These are phyloP conservation scores for Lacerta agilis DNA, from an alignment of 2,797 vertebrate species.

Conservation along the genomic window DNA sequence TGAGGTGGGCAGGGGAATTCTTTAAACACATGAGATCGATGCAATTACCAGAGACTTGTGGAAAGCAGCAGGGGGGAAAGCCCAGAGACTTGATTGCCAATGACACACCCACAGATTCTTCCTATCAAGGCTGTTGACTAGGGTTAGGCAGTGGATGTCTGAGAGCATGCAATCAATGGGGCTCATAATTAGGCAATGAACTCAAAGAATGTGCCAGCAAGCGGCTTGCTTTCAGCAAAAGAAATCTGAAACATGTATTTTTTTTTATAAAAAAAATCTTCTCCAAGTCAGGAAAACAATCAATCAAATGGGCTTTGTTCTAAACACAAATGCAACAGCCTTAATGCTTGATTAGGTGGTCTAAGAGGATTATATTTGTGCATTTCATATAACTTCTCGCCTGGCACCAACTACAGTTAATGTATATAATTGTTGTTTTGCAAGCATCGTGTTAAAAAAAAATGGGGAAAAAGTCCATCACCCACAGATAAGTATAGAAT, in stretches of 20 bases:
- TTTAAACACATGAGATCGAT: not conserved
- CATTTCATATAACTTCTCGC: conserved; percentile 1
- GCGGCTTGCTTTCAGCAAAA: conserved; percentile 19
- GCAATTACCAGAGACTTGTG: not conserved
- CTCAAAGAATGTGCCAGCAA: conserved; percentile 19
- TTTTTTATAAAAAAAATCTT: not conserved
- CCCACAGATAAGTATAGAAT: not conserved
- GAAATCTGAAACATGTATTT: not conserved
- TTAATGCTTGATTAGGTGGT: conserved; percentile 28
- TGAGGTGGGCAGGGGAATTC: too few species aligned
- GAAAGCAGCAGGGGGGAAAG: not conserved
- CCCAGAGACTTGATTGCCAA: not conserved
- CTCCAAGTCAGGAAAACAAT: not conserved
- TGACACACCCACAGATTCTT: not conserved
- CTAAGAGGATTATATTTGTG: conserved; percentile 37
- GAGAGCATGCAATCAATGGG: not conserved
- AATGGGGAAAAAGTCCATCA: not conserved
- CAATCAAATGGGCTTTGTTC: conserved; percentile 39
- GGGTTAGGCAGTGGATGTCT: conserved; percentile 26
- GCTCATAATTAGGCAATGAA: not conserved
- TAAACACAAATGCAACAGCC: conserved; percentile 46
- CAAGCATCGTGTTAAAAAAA: not conserved
- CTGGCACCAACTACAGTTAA: not conserved
- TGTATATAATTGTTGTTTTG: conserved; percentile 17
- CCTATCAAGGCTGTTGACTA: not conserved